Evolutionary conservation across 2,888 invertebrate genomes (phyloP).

Genomic region (Campoplex capitator): DNA sequence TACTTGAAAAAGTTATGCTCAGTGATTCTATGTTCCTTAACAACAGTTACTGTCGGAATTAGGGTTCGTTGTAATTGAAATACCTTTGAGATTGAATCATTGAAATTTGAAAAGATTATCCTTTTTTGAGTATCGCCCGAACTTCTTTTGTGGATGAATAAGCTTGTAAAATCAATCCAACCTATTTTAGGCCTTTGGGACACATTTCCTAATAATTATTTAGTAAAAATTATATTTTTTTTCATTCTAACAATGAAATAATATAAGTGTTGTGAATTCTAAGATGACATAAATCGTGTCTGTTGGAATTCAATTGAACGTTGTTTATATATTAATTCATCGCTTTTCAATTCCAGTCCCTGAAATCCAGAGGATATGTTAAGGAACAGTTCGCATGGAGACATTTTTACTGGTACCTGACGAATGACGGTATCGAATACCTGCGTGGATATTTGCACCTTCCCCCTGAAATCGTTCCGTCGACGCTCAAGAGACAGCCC

Average conservation of each 20-base stretch:
- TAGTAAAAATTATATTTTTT: too few species aligned
- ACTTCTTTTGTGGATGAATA: too few species aligned
- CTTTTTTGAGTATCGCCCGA: too few species aligned
- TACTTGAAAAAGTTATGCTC: too few species aligned
- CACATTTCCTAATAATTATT: too few species aligned
- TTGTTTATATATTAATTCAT: background rate
- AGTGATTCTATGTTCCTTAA: too few species aligned
- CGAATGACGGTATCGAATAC: slow-evolving; percentile 99
- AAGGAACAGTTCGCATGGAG: slow-evolving; percentile 99
- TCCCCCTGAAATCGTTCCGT: slow-evolving; percentile 99
- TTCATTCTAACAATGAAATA: background rate
- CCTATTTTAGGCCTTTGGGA: too few species aligned
- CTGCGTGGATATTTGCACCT: slow-evolving; percentile 97
- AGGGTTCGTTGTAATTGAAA: too few species aligned
- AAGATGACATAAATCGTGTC: background rate
- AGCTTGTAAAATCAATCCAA: too few species aligned
- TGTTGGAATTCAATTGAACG: background rate
- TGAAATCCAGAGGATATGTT: slow-evolving; percentile 98
- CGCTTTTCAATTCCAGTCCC: slow-evolving; percentile 86
- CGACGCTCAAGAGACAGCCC: slow-evolving; percentile 96
- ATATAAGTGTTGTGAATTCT: background rate
- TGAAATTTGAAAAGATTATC: too few species aligned
- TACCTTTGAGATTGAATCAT: too few species aligned
- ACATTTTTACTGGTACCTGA: slow-evolving; percentile 99
- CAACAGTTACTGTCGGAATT: too few species aligned